phyloP scores from a whole-genome alignment of 2,797 vertebrate species.

The Lepidocolaptes lacrymiger region DNA sequence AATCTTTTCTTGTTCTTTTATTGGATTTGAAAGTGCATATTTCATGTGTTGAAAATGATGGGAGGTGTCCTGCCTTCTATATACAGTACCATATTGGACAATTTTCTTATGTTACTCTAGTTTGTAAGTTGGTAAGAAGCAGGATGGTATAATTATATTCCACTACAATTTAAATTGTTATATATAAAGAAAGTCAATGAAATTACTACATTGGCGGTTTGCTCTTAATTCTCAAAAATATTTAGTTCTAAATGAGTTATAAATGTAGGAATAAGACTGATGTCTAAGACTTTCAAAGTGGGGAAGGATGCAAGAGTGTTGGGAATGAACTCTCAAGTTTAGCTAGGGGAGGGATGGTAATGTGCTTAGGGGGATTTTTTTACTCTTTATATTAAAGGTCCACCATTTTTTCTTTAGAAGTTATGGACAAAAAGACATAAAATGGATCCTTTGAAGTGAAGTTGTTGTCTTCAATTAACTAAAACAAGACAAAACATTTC shows the following conservation, averaged over 20 bases:
- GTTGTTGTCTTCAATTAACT: constrained; percentile 14
- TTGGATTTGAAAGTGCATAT: not conserved
- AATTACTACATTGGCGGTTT: constrained; percentile 19
- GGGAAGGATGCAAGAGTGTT: not conserved
- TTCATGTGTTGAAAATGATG: constrained; percentile 22
- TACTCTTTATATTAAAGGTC: not conserved
- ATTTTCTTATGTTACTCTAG: constrained; percentile 12
- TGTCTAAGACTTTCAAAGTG: not conserved
- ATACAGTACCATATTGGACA: not conserved
- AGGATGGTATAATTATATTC: constrained; percentile 58
- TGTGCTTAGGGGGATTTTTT: not conserved
- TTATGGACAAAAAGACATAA: not conserved
- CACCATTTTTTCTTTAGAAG: not conserved
- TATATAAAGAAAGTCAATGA: constrained; percentile 52
- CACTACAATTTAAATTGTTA: constrained; percentile 59
- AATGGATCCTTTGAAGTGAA: not conserved
- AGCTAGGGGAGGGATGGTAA: not conserved
- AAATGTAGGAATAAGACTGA: constrained; percentile 48
- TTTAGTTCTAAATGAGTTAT: constrained; percentile 68
- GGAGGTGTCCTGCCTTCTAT: not conserved
- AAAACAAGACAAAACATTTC: not conserved
- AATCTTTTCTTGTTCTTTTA: not conserved
- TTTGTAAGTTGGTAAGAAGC: constrained; percentile 58
- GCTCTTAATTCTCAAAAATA: constrained; percentile 59
- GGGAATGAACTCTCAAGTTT: not conserved